These are phyloP conservation scores for Oryzias javanicus DNA, from an alignment of 2,113 vertebrate genomes.

Conservation along the genomic window DNA sequence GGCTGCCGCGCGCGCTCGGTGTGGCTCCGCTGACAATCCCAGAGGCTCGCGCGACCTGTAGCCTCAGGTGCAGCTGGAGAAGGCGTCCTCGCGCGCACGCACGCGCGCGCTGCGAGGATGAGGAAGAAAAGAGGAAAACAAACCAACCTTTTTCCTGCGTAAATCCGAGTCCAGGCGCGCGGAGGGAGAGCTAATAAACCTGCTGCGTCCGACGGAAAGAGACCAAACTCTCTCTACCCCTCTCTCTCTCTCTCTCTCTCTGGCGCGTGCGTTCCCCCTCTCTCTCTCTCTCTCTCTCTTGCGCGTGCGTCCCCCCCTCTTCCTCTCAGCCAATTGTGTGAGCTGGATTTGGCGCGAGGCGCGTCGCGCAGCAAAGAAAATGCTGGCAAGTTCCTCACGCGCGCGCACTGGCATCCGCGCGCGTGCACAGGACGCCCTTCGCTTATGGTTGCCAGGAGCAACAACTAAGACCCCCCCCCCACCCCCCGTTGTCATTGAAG, in stretches of 20 bases:
- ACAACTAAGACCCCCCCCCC: conserved; percentile 28
- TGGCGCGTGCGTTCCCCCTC: background rate
- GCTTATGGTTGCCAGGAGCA: conserved; percentile 54
- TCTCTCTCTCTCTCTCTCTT: background rate
- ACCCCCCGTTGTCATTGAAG: background rate
- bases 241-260: conserved; percentile 6
- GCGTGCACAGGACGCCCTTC: conserved; percentile 1
- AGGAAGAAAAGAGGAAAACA: conserved; percentile 17
- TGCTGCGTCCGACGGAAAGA: conserved; percentile 61
- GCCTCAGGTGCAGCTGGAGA: conserved; percentile 13
- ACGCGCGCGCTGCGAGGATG: no score
- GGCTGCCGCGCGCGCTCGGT: background rate
- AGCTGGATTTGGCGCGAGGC: conserved; percentile 55
- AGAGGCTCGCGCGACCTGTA: conserved; percentile 54
- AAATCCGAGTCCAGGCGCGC: conserved; percentile 69
- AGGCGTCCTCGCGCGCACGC: no score
- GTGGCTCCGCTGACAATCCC: conserved; percentile 9
- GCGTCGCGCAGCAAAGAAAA: conserved; percentile 34
- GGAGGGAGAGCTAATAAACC: conserved; percentile 58
- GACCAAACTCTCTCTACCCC: conserved; percentile 22
- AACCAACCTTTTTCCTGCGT: conserved; percentile 54
- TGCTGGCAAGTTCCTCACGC: conserved; percentile 26
- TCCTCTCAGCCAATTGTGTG: conserved; percentile 35
- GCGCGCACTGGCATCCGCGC: background rate
- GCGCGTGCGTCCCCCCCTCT: background rate